Base-by-base conservation (phyloP, 1,140 invertebrate species). In the Drosophila pachea region DNA sequence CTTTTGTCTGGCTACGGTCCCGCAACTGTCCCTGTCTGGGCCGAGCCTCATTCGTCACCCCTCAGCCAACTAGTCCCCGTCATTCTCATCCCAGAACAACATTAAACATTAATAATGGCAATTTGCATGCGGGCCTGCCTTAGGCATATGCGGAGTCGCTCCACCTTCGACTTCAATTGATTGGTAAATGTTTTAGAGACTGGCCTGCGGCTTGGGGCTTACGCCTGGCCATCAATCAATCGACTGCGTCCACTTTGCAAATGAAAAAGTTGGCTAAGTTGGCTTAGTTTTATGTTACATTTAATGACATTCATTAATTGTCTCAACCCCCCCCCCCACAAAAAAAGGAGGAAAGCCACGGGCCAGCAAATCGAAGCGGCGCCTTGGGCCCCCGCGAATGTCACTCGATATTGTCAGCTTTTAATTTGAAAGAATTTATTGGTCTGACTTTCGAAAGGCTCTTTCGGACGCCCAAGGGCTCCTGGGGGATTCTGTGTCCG, bases 101-200 rank as follows among this genome's bases (percentile, higher is more conserved):
- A 78, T 68, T 71, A 76, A 78, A 72, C 64, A 65, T 71, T 75
- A 74, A 78, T 73, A 74, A 78, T 68, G 68, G 66, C 75, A 81
- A 76, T 75, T 75, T 73, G 70, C 72, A 76, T 77, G 64, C 63
- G 45, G 54, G 48, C 50, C 50, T 42, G 38, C 53, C 45, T 58
- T 32, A 16, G 36, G 9, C 43, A 14, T 45, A 35, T 49, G 55
- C 56, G 33, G 8, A 33, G 40, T 32, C 32, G 29, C 31, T 33
- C 45, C 45, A 14, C 42, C 54, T 56, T 5, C 8, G 16, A 33
- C 45, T 56, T 56, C 54, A 56, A 56, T 56, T 56, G 54, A 49
- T 65, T 43, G 50, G 61, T 67, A 56, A 60, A 72, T 40, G 36
- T 32, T 48, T 53, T n/a, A 49, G 32, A 3, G 22, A 22, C 22